Base-by-base conservation (phyloP, 2,888 invertebrate species). In the Escarpia spicata region DNA sequence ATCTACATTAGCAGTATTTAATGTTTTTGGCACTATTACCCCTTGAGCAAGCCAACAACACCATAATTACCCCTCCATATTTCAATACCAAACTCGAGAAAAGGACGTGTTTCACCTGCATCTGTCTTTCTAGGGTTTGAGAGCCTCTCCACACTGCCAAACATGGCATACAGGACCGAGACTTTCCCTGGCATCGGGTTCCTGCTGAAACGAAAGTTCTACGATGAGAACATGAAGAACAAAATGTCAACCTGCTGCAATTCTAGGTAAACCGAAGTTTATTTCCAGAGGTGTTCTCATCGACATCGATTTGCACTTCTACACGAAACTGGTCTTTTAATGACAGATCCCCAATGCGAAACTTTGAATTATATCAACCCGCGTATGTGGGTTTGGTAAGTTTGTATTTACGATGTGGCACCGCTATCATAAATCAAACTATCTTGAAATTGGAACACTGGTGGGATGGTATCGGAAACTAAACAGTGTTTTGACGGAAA, bases 151-250 rank as follows among this genome's bases (percentile, higher is more conserved):
- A 95, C 95, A 3, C 95, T 95, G 91, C 93, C 94, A 2, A 93
- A 94, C 10, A 91, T 94, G 15, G 95, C 96, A 8, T 96, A 96
- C 93, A 93, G 96, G 60, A 95, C 95, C 15, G 95, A 96, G 93
- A 95, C 95, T 52, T 95, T 96, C 90, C 96, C 96, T 45, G 96
- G 96, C 6, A 95, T 96, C n/a, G 96, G 95, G 0, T 96, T 96
- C 93, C 94, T 96, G 92, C 93, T 96, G 44, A 96, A 95, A 93
- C 95, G 94, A 92, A 92, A 94, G 12, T 95, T 95, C 89, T 96
- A 95, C 92, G 93, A 93, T 31, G 91, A 92, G 43, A 93, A 94
- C 37, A 95, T 96, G 94, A 94, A 95, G 92, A 94, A 93, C 2
- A 93, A 94, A 15, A 93, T 95, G 93, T 93, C 94, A 12, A 93